A percentile compares a stretch with the other conserved stretches of the same genome.
These are phyloP conservation scores for Gerris buenoi DNA, from an alignment of 1,140 invertebrate genomes.

Conservation along the genomic window DNA sequence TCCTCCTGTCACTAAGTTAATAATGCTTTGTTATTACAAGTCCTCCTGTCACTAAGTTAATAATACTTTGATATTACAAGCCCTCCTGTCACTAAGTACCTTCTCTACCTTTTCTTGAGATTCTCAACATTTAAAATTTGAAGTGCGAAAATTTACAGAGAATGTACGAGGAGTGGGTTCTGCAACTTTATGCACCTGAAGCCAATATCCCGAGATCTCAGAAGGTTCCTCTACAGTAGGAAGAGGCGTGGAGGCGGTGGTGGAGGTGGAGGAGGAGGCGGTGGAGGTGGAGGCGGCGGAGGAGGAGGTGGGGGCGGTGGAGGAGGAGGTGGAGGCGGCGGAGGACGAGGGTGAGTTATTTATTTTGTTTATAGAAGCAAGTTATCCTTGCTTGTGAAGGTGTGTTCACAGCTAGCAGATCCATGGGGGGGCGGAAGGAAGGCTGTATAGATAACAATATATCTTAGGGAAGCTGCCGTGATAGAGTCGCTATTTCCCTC, in stretches of 20 bases:
- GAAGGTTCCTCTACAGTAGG: conserved; percentile 60
- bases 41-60: too few relatives aligned
- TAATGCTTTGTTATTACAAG: too few relatives aligned
- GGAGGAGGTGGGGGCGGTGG: too few relatives aligned
- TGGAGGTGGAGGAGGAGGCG: conserved; percentile 11
- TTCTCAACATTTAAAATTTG: background rate
- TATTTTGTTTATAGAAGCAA: background rate
- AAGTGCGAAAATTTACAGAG: conserved; percentile 33
- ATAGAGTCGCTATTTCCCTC: background rate
- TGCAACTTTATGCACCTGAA: conserved; percentile 99
- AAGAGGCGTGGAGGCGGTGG: conserved; percentile 25
- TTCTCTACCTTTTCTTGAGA: background rate
- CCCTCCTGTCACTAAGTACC: too few relatives aligned
- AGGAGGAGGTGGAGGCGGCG: background rate
- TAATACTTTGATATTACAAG: too few relatives aligned
- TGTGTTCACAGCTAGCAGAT: too few relatives aligned
- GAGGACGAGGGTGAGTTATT: background rate
- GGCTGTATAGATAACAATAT: too few relatives aligned
- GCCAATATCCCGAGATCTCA: conserved; percentile 83
- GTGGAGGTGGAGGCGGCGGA: too few relatives aligned
- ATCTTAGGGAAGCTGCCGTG: background rate
- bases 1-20: too few relatives aligned
- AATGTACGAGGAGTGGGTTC: conserved; percentile 94
- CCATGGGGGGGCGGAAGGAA: background rate
- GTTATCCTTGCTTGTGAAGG: background rate